Conservation (phyloP, 2,888 invertebrate genomes). For the Dermolepida albohirtum region DNA sequence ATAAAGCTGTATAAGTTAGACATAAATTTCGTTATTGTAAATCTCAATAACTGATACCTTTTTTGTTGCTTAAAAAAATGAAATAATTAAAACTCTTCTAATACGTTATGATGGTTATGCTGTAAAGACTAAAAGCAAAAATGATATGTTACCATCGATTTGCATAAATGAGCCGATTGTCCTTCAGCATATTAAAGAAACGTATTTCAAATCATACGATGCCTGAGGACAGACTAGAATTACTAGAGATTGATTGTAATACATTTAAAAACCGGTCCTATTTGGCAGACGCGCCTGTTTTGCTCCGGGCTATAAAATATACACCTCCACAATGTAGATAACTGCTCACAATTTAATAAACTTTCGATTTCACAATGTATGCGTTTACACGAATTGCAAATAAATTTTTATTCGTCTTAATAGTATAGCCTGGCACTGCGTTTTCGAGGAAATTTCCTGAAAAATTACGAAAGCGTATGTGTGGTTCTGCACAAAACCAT, state of each 20-base stretch:
- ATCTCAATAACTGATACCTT: no score
- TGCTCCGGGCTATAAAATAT: constrained; percentile 46
- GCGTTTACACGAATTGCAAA: constrained; percentile 22
- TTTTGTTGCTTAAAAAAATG: background rate
- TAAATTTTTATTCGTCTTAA: background rate
- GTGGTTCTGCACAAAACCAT: constrained; percentile 21
- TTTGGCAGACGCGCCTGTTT: constrained; percentile 53
- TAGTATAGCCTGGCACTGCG: background rate
- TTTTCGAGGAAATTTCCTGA: no score
- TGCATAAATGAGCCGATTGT: constrained; percentile 48
- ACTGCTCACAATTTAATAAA: constrained; percentile 45
- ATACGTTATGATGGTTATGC: constrained; percentile 18
- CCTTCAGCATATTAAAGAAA: constrained; percentile 48
- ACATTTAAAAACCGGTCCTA: constrained; percentile 55
- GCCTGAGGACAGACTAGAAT: constrained; percentile 43
- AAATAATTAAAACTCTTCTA: constrained; percentile 17
- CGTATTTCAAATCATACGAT: constrained; percentile 44
- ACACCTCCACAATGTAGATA: constrained; percentile 49
- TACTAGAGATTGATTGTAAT: constrained; percentile 53
- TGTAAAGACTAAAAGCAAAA: constrained; percentile 36
- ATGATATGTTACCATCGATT: constrained; percentile 38
- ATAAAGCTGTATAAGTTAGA: no score
- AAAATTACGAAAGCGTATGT: background rate
- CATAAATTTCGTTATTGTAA: no score
- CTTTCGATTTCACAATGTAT: constrained; percentile 48